Base-by-base conservation (phyloP, 2,797 vertebrate species). In the Halcyon smyrnensis region DNA sequence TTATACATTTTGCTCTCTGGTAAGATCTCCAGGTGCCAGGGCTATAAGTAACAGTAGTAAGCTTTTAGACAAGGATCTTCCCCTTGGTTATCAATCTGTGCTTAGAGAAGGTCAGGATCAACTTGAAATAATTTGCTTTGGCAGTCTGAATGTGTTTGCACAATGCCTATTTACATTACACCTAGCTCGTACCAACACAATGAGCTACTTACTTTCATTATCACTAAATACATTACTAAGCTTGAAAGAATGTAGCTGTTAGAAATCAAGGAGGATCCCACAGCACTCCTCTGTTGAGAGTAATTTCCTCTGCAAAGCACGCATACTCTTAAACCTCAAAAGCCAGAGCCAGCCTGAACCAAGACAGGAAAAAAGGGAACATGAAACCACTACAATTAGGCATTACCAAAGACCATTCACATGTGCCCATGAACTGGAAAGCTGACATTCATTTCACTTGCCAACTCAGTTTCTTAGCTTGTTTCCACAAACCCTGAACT, bases 161-260 rank as follows among this genome's bases (percentile, higher is more conserved):
- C 89, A 87, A 90, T 36, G 19, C 39, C 51, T 89, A n/a, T 94
- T 96, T 84, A 86, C 27, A 19, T 77, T 60, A 71, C 51, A 94
- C 80, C 87, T 92, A 87, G 53, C 48, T 89, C 95, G 96, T 94
- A 84, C 75, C 91, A 87, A 78, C 86, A 90, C 68, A 85, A 87
- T 93, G 94, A 96, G 60, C 62, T 95, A 71, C 70, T 87, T 54
- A 54, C 78, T 96, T 90, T 93, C 86, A 70, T 94, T 94, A 92
- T 76, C 78, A 73, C 81, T 50, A 48, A 75, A 84, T 19, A 48
- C 46, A 87, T 96, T 87, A 94, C 75, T 48, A 88, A 90, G 78
- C 91, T 25, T 65, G 46, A 95, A 97, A 81, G 91, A 95, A 96
- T 84, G 93, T 41, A 78, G 62, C 75, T 90, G 80, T 63, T 92